These are phyloP conservation scores for Gymnodraco acuticeps DNA, from an alignment of 2,797 vertebrate genomes.

Conservation along the genomic window DNA sequence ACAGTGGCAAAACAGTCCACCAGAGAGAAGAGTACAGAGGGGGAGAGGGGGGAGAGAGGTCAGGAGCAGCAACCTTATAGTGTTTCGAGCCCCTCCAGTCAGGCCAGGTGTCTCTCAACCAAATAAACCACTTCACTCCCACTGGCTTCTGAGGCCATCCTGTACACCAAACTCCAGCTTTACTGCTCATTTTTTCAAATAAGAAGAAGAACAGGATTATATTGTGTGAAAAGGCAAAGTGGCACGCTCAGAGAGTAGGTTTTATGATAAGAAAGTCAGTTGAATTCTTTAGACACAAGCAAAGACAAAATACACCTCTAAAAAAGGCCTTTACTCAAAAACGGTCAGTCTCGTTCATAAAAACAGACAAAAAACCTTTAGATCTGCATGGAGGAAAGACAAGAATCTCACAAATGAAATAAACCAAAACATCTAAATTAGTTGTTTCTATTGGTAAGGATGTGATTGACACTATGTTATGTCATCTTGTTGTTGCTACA, in stretches of 20 bases:
- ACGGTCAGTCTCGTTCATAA: neutral
- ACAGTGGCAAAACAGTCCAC: slow-evolving; percentile 73
- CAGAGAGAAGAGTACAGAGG: slow-evolving; percentile 47
- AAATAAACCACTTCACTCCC: slow-evolving; percentile 71
- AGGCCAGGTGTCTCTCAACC: slow-evolving; percentile 77
- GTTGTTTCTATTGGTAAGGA: neutral
- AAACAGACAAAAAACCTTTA: neutral
- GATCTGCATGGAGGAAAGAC: neutral
- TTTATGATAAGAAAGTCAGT: slow-evolving; percentile 5
- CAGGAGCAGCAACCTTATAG: slow-evolving; percentile 60
- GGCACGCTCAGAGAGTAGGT: neutral
- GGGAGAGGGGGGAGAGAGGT: slow-evolving; percentile 45
- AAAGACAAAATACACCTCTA: neutral
- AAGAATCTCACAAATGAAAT: neutral
- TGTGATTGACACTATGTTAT: neutral
- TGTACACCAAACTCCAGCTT: slow-evolving; percentile 8
- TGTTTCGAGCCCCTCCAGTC: slow-evolving; percentile 62
- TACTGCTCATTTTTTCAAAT: slow-evolving; percentile 8
- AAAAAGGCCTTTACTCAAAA: neutral
- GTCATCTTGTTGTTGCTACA: too few species aligned
- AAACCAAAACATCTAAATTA: neutral
- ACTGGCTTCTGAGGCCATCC: slow-evolving; percentile 50
- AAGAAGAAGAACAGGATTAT: neutral
- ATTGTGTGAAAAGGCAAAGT: slow-evolving; percentile 4
- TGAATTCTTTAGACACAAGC: neutral